Percentiles rank a stretch among this genome's conserved stretches.
These are phyloP conservation scores for Trachelus troglodyta DNA, from an alignment of 2,888 invertebrate species.

Conservation along the genomic window DNA sequence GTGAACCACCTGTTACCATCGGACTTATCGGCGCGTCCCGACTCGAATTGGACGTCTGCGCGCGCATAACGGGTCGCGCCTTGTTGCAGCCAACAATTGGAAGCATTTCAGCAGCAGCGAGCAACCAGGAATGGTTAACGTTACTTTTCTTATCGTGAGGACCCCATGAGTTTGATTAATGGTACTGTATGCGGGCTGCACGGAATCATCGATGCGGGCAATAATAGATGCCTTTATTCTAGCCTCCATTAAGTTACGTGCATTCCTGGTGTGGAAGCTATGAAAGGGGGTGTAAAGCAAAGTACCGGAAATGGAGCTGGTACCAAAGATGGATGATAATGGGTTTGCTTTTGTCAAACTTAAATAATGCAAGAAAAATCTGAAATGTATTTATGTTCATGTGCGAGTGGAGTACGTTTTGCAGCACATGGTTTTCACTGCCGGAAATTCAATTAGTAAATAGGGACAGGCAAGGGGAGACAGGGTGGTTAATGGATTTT, in stretches of 20 bases:
- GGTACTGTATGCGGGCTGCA: not conserved
- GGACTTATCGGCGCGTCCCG: constrained; percentile 37
- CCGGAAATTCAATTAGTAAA: constrained; percentile 31
- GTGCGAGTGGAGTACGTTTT: not conserved
- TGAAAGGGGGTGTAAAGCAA: not conserved
- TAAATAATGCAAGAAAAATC: too few relatives aligned
- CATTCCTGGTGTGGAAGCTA: not conserved
- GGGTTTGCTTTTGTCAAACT: not conserved
- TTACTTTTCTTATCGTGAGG: not conserved
- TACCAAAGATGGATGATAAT: not conserved
- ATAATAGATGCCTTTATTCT: not conserved
- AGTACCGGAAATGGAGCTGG: not conserved
- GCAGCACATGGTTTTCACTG: constrained; percentile 8
- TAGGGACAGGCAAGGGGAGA: constrained; percentile 6
- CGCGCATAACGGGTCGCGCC: not conserved
- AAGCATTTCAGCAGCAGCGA: not conserved
- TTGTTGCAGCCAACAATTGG: not conserved
- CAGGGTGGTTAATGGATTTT: not conserved
- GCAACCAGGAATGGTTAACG: not conserved
- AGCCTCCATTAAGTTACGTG: not conserved
- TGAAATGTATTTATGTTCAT: too few relatives aligned
- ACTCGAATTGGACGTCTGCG: constrained; percentile 1
- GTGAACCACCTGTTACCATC: constrained; percentile 64
- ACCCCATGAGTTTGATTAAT: not conserved
- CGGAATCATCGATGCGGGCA: not conserved